Conservation (phyloP, 2,888 invertebrate genomes). For the Drosophila kambysellisi region DNA sequence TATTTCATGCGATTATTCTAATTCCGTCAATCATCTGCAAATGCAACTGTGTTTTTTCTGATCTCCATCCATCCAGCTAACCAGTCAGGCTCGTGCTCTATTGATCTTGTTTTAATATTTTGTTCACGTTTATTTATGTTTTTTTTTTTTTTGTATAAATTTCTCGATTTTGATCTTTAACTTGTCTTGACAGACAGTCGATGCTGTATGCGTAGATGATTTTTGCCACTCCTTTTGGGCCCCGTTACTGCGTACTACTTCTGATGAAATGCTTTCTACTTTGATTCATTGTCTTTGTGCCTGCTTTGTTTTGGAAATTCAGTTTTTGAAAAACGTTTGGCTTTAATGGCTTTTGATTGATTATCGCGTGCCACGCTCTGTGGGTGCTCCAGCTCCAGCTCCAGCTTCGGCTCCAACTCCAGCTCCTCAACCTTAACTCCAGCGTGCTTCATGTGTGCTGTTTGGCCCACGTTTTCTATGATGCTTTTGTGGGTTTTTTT, state of each 20-base stretch:
- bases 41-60: constrained; percentile 61
- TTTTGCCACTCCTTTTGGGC: constrained; percentile 74
- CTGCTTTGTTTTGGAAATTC: constrained; percentile 53
- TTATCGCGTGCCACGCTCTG: constrained; percentile 81
- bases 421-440: constrained; percentile 10
- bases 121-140: constrained; percentile 14
- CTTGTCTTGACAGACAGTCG: constrained; percentile 65
- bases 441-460: constrained; percentile 69
- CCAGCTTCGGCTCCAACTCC: constrained; percentile 19
- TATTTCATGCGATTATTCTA: constrained; percentile 74
- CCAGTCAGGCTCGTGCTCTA: constrained; percentile 53
- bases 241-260: constrained; percentile 51
- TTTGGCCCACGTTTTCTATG: constrained; percentile 76
- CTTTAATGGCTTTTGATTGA: constrained; percentile 81
- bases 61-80: constrained; percentile 13
- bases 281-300: constrained; percentile 63
- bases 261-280: constrained; percentile 82
- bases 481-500: constrained; percentile 48
- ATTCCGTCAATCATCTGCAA: constrained; percentile 81
- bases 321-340: constrained; percentile 68
- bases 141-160: constrained; percentile 28
- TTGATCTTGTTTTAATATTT: constrained; percentile 64
- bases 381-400: constrained; percentile 68
- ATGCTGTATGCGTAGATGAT: constrained; percentile 58
- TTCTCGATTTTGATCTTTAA: constrained; percentile 80